phyloP scores from a whole-genome alignment of 2,888 invertebrate genomes.

The Xanthia togata region DNA sequence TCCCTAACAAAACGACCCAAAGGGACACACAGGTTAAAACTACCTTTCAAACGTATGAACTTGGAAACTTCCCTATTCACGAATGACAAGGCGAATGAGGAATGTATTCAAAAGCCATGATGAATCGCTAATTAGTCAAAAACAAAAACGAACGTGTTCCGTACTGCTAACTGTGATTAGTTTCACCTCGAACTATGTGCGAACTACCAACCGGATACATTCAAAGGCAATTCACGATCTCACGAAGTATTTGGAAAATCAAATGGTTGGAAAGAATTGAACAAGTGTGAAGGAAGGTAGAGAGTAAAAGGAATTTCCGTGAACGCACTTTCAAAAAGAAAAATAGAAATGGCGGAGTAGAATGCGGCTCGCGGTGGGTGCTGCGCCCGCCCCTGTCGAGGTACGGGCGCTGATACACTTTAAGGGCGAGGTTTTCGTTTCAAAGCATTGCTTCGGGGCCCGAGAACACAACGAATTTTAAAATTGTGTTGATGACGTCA shows the following conservation, averaged over 20 bases:
- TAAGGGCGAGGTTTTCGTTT: neutral
- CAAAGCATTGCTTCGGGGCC: neutral
- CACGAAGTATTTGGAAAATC: slow-evolving; percentile 8
- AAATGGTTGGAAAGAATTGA: slow-evolving; percentile 3
- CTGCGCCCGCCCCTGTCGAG: neutral
- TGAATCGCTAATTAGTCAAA: slow-evolving; percentile 23
- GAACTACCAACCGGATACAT: neutral
- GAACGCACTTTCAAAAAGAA: slow-evolving; percentile 10
- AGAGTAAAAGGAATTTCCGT: slow-evolving; percentile 17
- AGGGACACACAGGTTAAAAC: neutral
- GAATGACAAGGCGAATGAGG: neutral
- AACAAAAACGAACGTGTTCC: slow-evolving; percentile 16
- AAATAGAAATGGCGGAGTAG: slow-evolving; percentile 4
- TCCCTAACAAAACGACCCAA: neutral
- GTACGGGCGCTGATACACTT: neutral
- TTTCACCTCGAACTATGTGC: neutral
- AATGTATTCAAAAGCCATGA: slow-evolving; percentile 21
- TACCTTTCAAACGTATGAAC: slow-evolving; percentile 3
- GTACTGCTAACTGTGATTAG: neutral
- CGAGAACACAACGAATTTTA: neutral
- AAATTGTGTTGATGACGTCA: too few species aligned
- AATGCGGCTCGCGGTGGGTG: neutral
- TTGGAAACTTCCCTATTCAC: slow-evolving; percentile 19
- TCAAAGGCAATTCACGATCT: neutral
- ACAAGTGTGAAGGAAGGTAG: neutral